phyloP scores from a whole-genome alignment of 2,888 invertebrate species.

The Antitype chi region DNA sequence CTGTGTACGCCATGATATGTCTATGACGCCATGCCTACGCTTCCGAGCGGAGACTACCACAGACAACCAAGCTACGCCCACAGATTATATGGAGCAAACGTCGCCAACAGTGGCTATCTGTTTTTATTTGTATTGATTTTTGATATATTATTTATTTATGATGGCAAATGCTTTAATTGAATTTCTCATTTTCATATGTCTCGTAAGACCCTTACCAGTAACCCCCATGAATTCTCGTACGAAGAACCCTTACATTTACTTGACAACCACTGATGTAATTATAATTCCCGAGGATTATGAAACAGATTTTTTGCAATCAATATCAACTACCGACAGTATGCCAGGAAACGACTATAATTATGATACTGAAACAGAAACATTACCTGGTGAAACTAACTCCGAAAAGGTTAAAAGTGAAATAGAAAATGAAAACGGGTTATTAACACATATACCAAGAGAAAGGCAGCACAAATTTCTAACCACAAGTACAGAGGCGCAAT shows the following conservation, averaged over 20 bases:
- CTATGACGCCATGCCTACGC: too few species aligned
- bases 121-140: constrained; percentile 3
- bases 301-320: constrained; percentile 33
- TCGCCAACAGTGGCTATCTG: background rate
- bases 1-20: too few species aligned
- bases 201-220: background rate
- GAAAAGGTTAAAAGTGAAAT: background rate
- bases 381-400: background rate
- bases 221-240: constrained; percentile 52
- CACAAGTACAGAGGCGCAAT: background rate
- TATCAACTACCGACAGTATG: constrained; percentile 10
- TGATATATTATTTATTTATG: constrained; percentile 14
- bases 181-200: constrained; percentile 26
- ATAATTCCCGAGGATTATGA: constrained; percentile 70
- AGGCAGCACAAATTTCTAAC: background rate
- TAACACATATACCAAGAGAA: background rate
- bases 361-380: background rate
- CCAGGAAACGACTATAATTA: constrained; percentile 2
- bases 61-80: background rate
- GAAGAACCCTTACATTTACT: constrained; percentile 66
- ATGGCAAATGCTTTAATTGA: constrained; percentile 31
- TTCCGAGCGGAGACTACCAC: too few species aligned
- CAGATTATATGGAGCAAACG: background rate
- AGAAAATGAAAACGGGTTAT: constrained; percentile 3
- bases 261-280: constrained; percentile 52